phyloP scores from a whole-genome alignment of 2,113 vertebrate species.

The Antechinus stuartii region DNA sequence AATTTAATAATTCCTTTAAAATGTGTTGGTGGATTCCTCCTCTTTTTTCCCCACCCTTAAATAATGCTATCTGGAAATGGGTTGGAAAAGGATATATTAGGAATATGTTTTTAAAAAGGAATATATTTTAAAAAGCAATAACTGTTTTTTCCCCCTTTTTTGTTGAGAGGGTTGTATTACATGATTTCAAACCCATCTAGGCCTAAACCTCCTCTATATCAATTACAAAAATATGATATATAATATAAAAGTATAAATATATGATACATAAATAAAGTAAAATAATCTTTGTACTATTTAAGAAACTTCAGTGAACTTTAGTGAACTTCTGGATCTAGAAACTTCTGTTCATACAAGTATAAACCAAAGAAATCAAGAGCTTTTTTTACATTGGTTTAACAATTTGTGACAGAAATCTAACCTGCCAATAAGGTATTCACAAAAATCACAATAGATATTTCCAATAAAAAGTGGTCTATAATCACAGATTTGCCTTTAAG shows the following conservation, averaged over 20 bases:
- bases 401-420: neutral
- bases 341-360: neutral
- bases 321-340: neutral
- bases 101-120: neutral
- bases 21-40: neutral
- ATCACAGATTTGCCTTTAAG: neutral
- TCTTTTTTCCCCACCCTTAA: neutral
- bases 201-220: neutral
- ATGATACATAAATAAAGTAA: no score
- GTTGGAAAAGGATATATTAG: neutral
- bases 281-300: neutral
- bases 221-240: neutral
- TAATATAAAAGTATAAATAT: no score
- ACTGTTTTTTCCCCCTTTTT: neutral
- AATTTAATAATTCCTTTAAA: neutral
- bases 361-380: neutral
- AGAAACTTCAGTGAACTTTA: neutral
- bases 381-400: neutral
- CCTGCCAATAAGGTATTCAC: neutral
- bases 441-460: constrained; percentile 12
- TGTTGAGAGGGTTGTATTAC: no score
- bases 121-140: neutral
- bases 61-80: neutral
- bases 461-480: neutral
- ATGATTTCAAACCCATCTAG: neutral